phyloP scores from a whole-genome alignment of 2,113 vertebrate genomes.

The Psophia crepitans region DNA sequence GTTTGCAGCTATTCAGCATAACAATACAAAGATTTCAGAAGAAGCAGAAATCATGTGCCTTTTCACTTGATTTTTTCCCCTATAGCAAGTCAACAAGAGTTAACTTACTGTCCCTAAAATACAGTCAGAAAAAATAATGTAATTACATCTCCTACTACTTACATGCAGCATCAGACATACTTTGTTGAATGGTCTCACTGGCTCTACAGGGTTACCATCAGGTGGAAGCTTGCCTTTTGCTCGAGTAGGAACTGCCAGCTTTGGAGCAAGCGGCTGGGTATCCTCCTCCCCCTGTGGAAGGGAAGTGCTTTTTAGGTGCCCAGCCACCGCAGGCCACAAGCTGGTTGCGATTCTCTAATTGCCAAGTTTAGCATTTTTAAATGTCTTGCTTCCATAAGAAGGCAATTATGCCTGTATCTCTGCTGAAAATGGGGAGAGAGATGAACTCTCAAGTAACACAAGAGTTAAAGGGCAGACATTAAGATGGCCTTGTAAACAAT shows the following conservation, averaged over 20 bases:
- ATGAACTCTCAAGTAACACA: background rate
- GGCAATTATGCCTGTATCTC: background rate
- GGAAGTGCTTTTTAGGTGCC: background rate
- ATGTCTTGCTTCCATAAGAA: background rate
- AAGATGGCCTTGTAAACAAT: background rate
- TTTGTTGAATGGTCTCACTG: background rate
- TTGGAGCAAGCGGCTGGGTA: background rate
- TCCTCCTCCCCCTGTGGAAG: background rate
- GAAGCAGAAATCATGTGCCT: background rate
- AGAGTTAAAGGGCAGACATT: background rate
- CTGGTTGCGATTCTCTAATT: background rate
- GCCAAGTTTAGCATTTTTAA: background rate
- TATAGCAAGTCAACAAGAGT: background rate
- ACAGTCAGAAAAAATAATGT: background rate
- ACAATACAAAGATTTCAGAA: background rate
- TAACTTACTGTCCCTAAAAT: background rate
- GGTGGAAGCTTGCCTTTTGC: background rate
- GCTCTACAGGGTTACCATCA: background rate
- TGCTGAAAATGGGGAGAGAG: background rate
- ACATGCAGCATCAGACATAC: background rate
- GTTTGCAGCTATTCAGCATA: conserved; percentile 6
- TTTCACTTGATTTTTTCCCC: background rate
- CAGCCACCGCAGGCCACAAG: background rate
- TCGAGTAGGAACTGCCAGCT: background rate
- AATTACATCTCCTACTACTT: background rate